Evolutionary conservation across 2,888 invertebrate species (phyloP), one percentile per base, ranked within the genome.

Genomic region (Platycheirus albimanus): DNA sequence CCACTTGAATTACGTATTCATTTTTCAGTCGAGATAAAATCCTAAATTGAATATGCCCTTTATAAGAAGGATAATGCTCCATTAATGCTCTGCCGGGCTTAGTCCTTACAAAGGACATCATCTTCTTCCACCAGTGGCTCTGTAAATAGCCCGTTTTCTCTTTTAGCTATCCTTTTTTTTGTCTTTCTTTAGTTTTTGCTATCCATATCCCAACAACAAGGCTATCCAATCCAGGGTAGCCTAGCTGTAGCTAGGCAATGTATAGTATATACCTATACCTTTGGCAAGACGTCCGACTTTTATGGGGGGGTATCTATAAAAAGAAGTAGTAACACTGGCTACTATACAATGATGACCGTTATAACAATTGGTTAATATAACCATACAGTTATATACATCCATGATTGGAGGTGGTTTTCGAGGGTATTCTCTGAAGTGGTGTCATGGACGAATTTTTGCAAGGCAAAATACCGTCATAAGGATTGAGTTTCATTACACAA

Each of bases 1-100:
- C 67, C 83, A 78, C 77, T 77, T 66, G 72, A 78, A 83, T 83
- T 78, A 72, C 67, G 61, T 81, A 81, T 77, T 81, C 77, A 67
- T 78, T 80, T 76, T 72, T 63, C 81, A 81, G 69, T 58, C 20
- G 43, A 70, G 69, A 75, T 75, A 70, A 64, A 69, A 56, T 64
- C 49, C 75, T 64, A 75, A 80, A 80, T 80, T 80, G 80, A 64
- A 75, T 75, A 70, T 64, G 45, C 69, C 49, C 69, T 38, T 71
- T 63, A 67, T 74, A 79, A 80, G 69, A 28, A 75, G 69, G 54
- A 75, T 64, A 70, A 70, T 63, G 54, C 74, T 43, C 56, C 43
- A 69, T 63, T 63, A 69, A 74, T 74, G 75, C 47, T 74, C 36
- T 38, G 33, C 49, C 56, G 20, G 51, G 51, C 58, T 61, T 52